Conservation (phyloP, 2,113 vertebrate species). For the Catharus minimus region DNA sequence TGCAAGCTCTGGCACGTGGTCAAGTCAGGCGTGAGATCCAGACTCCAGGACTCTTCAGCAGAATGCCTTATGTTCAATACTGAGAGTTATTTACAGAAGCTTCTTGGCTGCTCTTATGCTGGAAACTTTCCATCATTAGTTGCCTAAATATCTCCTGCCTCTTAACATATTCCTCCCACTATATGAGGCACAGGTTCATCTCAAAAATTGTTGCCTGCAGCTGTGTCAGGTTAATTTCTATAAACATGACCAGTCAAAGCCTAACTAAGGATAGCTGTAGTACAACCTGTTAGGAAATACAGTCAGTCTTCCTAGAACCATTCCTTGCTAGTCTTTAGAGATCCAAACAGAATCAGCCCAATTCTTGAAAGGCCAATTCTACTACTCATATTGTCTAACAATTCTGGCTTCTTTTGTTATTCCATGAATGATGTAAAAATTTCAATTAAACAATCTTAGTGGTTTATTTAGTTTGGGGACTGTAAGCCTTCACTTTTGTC, state of each 20-base stretch:
- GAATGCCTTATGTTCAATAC: conserved; percentile 56
- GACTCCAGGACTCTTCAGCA: conserved; percentile 46
- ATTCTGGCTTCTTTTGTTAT: neutral
- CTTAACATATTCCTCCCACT: conserved; percentile 35
- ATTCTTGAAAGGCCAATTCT: neutral
- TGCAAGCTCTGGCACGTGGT: conserved; percentile 49
- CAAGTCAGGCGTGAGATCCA: conserved; percentile 57
- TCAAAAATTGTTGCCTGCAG: conserved; percentile 25
- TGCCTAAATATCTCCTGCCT: conserved; percentile 39
- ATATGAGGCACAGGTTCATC: neutral
- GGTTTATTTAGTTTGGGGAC: neutral
- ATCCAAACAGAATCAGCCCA: neutral
- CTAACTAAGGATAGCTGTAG: neutral
- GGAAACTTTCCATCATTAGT: conserved; percentile 55
- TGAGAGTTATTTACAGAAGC: conserved; percentile 64
- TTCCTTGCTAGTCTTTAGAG: neutral
- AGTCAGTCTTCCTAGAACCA: neutral
- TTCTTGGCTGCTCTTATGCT: conserved; percentile 59
- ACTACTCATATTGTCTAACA: neutral
- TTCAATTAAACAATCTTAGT: neutral
- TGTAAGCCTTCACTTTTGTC: neutral
- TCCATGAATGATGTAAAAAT: neutral
- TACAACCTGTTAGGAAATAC: neutral
- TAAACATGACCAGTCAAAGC: conserved; percentile 16
- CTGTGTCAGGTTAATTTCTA: conserved; percentile 17